phyloP scores from a whole-genome alignment of 2,113 vertebrate genomes.

The Seriola dumerili region DNA sequence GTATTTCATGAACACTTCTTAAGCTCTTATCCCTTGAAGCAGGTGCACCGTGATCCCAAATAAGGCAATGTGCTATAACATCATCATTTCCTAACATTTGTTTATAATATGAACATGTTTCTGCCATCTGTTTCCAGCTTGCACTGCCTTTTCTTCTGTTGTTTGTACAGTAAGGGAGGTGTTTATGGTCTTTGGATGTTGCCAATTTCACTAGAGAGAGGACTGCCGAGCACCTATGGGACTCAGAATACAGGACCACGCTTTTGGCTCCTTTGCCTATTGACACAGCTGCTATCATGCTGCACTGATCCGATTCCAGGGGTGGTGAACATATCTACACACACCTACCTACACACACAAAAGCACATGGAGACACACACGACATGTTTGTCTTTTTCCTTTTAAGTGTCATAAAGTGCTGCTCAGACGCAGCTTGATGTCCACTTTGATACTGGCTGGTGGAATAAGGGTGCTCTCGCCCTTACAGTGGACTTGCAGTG shows the following conservation, averaged over 20 bases:
- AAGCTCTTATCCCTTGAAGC: constrained; percentile 47
- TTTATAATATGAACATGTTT: constrained; percentile 51
- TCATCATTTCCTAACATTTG: constrained; percentile 62
- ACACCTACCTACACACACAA: constrained; percentile 37
- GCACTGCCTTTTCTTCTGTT: constrained; percentile 58
- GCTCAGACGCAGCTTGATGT: constrained; percentile 61
- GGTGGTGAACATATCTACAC: constrained; percentile 60
- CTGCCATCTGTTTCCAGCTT: constrained; percentile 69
- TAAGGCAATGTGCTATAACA: constrained; percentile 43
- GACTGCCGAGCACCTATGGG: constrained; percentile 50
- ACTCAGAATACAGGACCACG: constrained; percentile 62
- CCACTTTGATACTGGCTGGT: constrained; percentile 47
- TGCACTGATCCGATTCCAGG: constrained; percentile 67
- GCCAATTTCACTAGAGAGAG: constrained; percentile 68
- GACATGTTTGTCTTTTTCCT: constrained; percentile 58
- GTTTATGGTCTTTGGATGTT: constrained; percentile 73
- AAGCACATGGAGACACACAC: constrained; percentile 21
- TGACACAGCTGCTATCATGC: constrained; percentile 81
- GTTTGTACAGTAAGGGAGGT: constrained; percentile 71
- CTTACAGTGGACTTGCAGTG: constrained; percentile 35
- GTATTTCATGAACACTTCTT: constrained; percentile 42
- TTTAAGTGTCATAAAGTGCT: constrained; percentile 63
- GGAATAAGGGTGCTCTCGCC: constrained; percentile 10
- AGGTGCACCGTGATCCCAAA: constrained; percentile 71
- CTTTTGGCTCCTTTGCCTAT: constrained; percentile 71